Evolutionary conservation across 2,113 vertebrate genomes (phyloP).

Genomic region (Nycticorax nycticorax): DNA sequence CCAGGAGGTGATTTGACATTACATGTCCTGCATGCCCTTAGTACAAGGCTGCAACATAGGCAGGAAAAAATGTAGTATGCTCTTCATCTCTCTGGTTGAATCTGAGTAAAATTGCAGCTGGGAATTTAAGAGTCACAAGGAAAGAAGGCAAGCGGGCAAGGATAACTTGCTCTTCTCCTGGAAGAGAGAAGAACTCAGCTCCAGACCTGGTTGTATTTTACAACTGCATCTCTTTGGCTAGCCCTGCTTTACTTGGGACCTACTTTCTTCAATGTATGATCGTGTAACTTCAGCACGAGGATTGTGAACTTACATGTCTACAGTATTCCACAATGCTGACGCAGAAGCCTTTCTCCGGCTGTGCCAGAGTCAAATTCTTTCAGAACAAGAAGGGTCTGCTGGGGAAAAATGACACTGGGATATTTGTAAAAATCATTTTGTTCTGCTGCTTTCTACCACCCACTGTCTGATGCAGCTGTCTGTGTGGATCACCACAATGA

Average conservation of each 20-base stretch:
- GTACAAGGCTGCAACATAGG: background rate
- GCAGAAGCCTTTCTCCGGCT: fast-evolving
- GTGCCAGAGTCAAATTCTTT: background rate
- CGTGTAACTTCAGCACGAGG: background rate
- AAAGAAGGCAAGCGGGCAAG: background rate
- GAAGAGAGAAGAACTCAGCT: background rate
- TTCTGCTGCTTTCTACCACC: background rate
- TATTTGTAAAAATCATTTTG: background rate
- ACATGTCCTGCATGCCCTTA: background rate
- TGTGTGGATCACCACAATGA: background rate
- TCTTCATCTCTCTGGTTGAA: background rate
- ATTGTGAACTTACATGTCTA: background rate
- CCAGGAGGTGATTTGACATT: background rate
- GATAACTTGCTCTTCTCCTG: background rate
- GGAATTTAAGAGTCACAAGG: background rate
- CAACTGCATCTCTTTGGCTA: background rate
- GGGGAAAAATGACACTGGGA: background rate
- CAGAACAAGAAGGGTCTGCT: background rate
- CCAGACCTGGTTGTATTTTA: background rate
- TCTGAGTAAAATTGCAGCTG: background rate
- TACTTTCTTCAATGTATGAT: background rate
- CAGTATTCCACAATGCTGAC: background rate
- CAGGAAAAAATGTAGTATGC: background rate
- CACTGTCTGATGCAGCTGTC: background rate
- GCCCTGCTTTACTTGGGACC: background rate